These are phyloP conservation scores for Cheilosia scutellata DNA, from an alignment of 2,888 invertebrate genomes.

Conservation along the genomic window DNA sequence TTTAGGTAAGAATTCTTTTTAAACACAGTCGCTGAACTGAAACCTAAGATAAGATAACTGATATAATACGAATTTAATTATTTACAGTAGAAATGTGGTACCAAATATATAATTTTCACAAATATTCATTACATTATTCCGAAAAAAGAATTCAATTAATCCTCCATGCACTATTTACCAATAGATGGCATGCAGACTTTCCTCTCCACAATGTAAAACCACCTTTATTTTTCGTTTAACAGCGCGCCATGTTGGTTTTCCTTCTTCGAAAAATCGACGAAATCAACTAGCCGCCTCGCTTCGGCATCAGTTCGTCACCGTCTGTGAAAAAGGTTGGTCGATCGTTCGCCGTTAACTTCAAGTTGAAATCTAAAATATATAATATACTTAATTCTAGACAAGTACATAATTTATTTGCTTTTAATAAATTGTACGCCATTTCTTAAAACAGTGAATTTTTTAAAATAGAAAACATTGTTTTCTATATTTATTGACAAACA, in stretches of 20 bases:
- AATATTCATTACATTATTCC: too few relatives aligned
- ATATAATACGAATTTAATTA: too few relatives aligned
- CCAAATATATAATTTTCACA: too few relatives aligned
- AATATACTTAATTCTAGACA: slow-evolving; percentile 52
- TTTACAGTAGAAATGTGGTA: too few relatives aligned
- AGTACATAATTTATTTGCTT: slow-evolving; percentile 43
- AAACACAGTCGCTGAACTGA: too few relatives aligned
- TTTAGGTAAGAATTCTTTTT: too few relatives aligned
- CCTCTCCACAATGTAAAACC: slow-evolving; percentile 1
- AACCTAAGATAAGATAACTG: too few relatives aligned
- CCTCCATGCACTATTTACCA: neutral
- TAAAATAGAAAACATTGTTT: slow-evolving; percentile 32
- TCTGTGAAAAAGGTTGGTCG: slow-evolving; percentile 65
- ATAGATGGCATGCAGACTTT: neutral
- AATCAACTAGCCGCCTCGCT: slow-evolving; percentile 49
- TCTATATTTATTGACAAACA: slow-evolving; percentile 21
- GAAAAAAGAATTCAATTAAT: neutral
- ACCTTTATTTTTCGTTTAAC: slow-evolving; percentile 28
- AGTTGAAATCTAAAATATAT: neutral
- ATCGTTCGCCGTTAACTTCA: slow-evolving; percentile 35
- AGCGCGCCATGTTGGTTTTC: slow-evolving; percentile 34
- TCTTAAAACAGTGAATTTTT: slow-evolving; percentile 39
- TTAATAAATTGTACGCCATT: slow-evolving; percentile 66
- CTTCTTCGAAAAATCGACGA: slow-evolving; percentile 53
- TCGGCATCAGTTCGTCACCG: slow-evolving; percentile 75